These are phyloP conservation scores for Papilio demoleus DNA, from an alignment of 2,888 invertebrate species.

Conservation along the genomic window DNA sequence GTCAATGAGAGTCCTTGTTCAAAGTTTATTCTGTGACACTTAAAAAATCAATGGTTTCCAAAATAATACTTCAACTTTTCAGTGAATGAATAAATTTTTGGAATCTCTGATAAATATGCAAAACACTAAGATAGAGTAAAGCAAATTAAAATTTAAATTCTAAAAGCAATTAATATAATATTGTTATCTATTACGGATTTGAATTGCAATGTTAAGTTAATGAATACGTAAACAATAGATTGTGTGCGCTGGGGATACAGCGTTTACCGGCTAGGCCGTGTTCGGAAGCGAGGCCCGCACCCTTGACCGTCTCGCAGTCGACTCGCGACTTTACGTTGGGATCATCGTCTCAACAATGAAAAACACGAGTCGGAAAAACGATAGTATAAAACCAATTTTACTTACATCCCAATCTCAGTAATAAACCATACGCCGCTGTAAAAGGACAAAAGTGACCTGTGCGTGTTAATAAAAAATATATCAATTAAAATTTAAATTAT, in stretches of 20 bases:
- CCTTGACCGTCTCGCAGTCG: conserved; percentile 64
- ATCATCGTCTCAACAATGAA: conserved; percentile 66
- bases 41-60: no score
- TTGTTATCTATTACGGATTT: conserved; percentile 19
- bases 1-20: no score
- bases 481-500: conserved; percentile 46
- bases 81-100: no score
- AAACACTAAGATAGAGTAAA: no score
- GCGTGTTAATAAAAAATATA: neutral
- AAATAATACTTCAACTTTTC: no score
- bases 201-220: conserved; percentile 5
- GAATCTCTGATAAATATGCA: no score
- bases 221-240: conserved; percentile 4
- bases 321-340: conserved; percentile 67
- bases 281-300: conserved; percentile 52
- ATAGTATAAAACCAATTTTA: conserved; percentile 54
- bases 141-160: no score
- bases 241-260: neutral
- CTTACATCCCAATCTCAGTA: conserved; percentile 51
- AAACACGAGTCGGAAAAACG: conserved; percentile 43
- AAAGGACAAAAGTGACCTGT: conserved; percentile 43
- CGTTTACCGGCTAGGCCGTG: conserved; percentile 43
- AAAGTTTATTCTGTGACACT: no score
- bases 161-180: no score
- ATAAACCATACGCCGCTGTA: conserved; percentile 62